Evolutionary conservation across 2,888 invertebrate genomes (phyloP).

Genomic region (Amphimallon solstitiale): DNA sequence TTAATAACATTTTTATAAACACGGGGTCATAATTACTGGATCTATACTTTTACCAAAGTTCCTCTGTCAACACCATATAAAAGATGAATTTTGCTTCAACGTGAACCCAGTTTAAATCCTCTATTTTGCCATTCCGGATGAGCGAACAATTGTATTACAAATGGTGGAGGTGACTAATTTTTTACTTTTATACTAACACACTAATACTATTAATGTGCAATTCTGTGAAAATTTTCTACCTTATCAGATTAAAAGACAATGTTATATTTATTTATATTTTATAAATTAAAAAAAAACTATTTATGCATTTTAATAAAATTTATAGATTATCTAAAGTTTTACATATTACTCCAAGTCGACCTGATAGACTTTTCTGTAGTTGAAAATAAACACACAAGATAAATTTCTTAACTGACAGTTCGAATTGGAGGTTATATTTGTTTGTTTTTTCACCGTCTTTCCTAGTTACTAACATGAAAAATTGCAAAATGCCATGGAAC

Average conservation of each 20-base stretch:
- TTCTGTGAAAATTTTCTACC: background rate
- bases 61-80: background rate
- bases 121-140: constrained; percentile 8
- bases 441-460: no score
- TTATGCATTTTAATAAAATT: constrained; percentile 37
- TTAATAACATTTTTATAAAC: no score
- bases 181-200: constrained; percentile 37
- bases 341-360: background rate
- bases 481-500: no score
- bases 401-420: no score
- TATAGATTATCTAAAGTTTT: constrained; percentile 4
- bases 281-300: constrained; percentile 23
- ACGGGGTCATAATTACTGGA: no score
- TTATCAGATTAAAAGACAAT: constrained; percentile 27
- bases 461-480: no score
- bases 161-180: constrained; percentile 32
- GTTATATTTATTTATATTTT: constrained; percentile 32
- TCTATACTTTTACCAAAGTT: no score
- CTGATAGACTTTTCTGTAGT: background rate
- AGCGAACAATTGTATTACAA: constrained; percentile 2
- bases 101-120: background rate
- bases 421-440: no score
- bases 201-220: constrained; percentile 31
- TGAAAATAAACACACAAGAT: background rate
- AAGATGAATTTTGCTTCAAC: background rate